Conservation (phyloP, 1,140 invertebrate genomes). For the Platyscapa corneri region DNA sequence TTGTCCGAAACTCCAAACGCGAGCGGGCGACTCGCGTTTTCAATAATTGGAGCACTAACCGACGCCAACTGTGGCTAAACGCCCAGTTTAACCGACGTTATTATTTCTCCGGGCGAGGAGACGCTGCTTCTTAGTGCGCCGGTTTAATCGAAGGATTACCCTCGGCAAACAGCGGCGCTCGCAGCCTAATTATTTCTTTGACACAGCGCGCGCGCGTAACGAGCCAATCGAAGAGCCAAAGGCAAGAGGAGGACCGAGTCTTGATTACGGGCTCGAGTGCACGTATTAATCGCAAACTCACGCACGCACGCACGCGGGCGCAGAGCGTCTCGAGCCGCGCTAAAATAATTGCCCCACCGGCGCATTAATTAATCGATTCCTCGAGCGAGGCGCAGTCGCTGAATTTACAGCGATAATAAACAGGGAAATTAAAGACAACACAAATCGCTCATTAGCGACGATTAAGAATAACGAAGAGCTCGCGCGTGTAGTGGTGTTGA, state of each 20-base stretch:
- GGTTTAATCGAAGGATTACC: too few relatives aligned
- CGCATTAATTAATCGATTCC: conserved; percentile 37
- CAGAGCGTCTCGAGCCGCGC: conserved; percentile 1
- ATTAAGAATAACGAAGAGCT: conserved; percentile 51
- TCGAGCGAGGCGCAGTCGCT: not conserved
- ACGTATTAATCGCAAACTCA: not conserved
- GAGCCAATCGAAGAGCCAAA: not conserved
- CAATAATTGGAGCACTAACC: too few relatives aligned
- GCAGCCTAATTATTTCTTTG: too few relatives aligned
- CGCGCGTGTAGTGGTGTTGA: too few relatives aligned
- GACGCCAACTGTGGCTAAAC: too few relatives aligned
- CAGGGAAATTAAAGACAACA: conserved; percentile 47
- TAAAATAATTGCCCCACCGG: conserved; percentile 16
- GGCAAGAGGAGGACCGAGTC: not conserved
- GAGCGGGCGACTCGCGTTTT: too few relatives aligned
- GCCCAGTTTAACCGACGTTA: too few relatives aligned
- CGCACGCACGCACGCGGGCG: not conserved
- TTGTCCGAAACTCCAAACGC: too few relatives aligned
- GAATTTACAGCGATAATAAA: conserved; percentile 43
- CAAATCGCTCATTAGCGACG: conserved; percentile 58
- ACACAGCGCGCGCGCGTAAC: not conserved
- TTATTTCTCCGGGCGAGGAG: too few relatives aligned
- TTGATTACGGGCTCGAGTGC: not conserved
- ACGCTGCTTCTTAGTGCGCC: too few relatives aligned
- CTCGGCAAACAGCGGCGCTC: too few relatives aligned